Conservation (phyloP, 2,888 invertebrate genomes). For the Chrysolina haemoptera region DNA sequence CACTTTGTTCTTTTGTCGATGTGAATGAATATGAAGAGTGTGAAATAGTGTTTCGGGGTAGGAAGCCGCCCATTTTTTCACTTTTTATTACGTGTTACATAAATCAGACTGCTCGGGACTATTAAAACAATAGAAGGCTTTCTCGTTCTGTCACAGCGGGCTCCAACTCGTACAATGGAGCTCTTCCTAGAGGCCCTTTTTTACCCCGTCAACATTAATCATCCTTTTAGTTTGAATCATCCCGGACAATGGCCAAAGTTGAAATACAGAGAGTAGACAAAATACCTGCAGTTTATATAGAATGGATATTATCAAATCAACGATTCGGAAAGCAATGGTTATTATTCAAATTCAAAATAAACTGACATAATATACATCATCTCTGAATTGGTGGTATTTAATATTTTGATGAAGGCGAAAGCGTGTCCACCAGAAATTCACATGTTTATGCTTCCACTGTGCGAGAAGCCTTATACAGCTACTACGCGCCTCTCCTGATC, state of each 20-base stretch:
- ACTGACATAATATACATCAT: too few species aligned
- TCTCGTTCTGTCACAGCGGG: conserved; percentile 49
- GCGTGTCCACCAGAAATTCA: too few species aligned
- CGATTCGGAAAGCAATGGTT: too few species aligned
- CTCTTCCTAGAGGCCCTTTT: conserved; percentile 54
- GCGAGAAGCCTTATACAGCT: too few species aligned
- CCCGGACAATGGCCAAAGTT: conserved; percentile 16
- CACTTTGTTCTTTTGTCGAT: conserved; percentile 42
- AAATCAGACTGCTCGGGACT: conserved; percentile 53
- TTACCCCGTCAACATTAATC: conserved; percentile 52
- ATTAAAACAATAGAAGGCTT: conserved; percentile 55
- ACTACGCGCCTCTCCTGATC: too few species aligned
- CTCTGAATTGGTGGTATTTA: too few species aligned
- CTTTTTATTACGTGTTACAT: conserved; percentile 54
- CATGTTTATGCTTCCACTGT: too few species aligned
- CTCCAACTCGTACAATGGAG: conserved; percentile 46
- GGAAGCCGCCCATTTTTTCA: conserved; percentile 44
- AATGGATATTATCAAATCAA: too few species aligned
- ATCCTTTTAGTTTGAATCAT: conserved; percentile 46
- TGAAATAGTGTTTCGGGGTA: conserved; percentile 49
- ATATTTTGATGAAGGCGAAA: too few species aligned
- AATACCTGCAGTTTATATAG: neutral
- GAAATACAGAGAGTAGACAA: neutral
- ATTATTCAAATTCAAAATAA: too few species aligned
- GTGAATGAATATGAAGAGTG: conserved; percentile 42